Percentiles rank a stretch among this genome's conserved stretches.
Conservation (phyloP, 2,113 vertebrate genomes). For the Chaenogobius annularis region DNA sequence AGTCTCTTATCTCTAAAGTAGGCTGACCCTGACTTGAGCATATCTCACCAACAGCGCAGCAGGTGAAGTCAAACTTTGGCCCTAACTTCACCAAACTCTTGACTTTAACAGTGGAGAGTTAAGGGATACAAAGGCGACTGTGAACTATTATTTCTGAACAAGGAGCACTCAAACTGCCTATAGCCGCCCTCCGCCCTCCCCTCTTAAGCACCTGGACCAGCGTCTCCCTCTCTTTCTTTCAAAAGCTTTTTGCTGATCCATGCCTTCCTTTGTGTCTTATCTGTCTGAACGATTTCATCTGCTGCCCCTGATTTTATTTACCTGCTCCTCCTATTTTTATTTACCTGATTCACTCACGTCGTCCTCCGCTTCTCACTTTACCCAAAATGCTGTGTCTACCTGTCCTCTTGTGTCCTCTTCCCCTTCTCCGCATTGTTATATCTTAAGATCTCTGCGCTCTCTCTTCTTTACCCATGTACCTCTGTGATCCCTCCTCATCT, state of each 20-base stretch:
- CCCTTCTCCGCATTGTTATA: slow-evolving; percentile 38
- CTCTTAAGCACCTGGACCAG: slow-evolving; percentile 40
- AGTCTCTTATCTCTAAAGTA: background rate
- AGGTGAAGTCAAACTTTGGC: background rate
- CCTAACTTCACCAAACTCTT: background rate
- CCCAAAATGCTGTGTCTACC: background rate
- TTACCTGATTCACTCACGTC: slow-evolving; percentile 32
- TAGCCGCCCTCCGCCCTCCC: slow-evolving; percentile 24
- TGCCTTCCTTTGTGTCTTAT: slow-evolving; percentile 37
- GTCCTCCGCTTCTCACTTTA: slow-evolving; percentile 5
- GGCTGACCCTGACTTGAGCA: background rate
- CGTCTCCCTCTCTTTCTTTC: background rate
- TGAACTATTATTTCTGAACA: background rate
- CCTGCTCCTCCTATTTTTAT: slow-evolving; percentile 41
- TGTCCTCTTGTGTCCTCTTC: slow-evolving; percentile 30
- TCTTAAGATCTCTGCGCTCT: slow-evolving; percentile 37
- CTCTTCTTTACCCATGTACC: slow-evolving; percentile 36
- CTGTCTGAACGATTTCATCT: slow-evolving; percentile 46
- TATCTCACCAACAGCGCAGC: background rate
- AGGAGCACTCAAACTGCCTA: slow-evolving; percentile 5
- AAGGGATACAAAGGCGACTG: background rate
- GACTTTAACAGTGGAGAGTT: background rate
- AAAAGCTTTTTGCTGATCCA: slow-evolving; percentile 32
- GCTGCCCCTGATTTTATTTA: slow-evolving; percentile 41
- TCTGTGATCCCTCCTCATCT: slow-evolving; percentile 34